These are phyloP conservation scores for Varroa destructor DNA, from an alignment of 1,140 invertebrate species.

Conservation along the genomic window DNA sequence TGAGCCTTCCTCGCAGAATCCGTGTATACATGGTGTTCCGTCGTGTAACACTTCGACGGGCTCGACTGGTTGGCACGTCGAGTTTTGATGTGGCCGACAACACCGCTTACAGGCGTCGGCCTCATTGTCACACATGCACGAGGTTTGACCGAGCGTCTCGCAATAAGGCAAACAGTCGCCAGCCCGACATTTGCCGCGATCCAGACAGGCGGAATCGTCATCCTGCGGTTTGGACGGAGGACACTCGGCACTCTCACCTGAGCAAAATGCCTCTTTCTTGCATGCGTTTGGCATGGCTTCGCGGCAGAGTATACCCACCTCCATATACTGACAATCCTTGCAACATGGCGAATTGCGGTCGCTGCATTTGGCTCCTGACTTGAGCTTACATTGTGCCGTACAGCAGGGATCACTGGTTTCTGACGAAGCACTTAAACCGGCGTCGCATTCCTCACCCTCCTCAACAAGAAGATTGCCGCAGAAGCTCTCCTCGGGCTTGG, in stretches of 20 bases:
- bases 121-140: conserved; percentile 85
- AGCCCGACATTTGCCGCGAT: conserved; percentile 66
- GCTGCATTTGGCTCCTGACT: conserved; percentile 70
- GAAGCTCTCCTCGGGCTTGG: conserved; percentile 75
- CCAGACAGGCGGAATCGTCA: conserved; percentile 69
- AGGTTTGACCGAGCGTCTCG: conserved; percentile 74
- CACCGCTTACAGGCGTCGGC: conserved; percentile 73
- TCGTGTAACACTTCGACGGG: conserved; percentile 73
- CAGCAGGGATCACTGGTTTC: conserved; percentile 82
- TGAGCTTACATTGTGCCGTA: conserved; percentile 76
- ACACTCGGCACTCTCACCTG: conserved; percentile 47
- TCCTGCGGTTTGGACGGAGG: conserved; percentile 69
- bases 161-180: conserved; percentile 83
- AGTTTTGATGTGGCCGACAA: conserved; percentile 73
- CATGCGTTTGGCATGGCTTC: conserved; percentile 76
- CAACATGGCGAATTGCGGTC: conserved; percentile 92
- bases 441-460: conserved; percentile 85
- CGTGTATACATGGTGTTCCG: conserved; percentile 86
- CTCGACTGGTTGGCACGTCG: conserved; percentile 75
- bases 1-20: conserved; percentile 85
- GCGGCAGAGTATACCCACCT: conserved; percentile 57
- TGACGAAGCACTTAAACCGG: conserved; percentile 65
- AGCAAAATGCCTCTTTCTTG: conserved; percentile 57
- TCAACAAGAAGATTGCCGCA: conserved; percentile 84
- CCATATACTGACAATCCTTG: conserved; percentile 69